Evolutionary conservation across 2,797 vertebrate genomes (phyloP).

Genomic region (Distichodus sexfasciatus): DNA sequence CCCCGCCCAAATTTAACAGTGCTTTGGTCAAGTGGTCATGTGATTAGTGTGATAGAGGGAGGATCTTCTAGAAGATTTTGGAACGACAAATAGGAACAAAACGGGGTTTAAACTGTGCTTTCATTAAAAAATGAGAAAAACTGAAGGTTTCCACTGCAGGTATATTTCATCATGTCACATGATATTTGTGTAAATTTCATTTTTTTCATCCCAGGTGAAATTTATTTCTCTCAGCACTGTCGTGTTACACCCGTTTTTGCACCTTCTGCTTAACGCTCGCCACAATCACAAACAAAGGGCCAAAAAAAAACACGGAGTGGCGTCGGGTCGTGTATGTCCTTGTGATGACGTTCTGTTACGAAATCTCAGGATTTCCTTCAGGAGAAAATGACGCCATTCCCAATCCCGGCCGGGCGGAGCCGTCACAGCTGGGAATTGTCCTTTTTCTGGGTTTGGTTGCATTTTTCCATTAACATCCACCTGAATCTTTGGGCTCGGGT

Average conservation of each 20-base stretch:
- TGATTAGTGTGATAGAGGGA: conserved; percentile 44
- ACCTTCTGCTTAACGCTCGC: neutral
- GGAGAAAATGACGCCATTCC: neutral
- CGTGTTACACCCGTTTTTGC: conserved; percentile 18
- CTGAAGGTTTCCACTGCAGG: neutral
- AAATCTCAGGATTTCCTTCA: neutral
- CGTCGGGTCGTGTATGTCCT: too few species aligned
- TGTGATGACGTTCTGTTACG: too few species aligned
- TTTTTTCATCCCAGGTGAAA: neutral
- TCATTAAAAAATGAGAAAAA: neutral
- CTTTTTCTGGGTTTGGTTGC: too few species aligned
- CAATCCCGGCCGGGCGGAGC: neutral
- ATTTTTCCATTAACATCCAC: too few species aligned
- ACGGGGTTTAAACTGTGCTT: conserved; percentile 36
- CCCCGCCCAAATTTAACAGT: neutral
- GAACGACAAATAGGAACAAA: conserved; percentile 33
- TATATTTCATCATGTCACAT: neutral
- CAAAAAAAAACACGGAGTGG: conserved; percentile 1
- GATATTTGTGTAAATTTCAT: neutral
- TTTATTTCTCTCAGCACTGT: conserved; percentile 50
- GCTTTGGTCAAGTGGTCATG: neutral
- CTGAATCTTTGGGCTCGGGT: too few species aligned
- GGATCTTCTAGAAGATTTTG: conserved; percentile 12
- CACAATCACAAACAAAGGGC: neutral
- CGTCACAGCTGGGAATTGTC: neutral